Conservation (phyloP, 2,797 vertebrate genomes). For the Dermochelys coriacea region DNA sequence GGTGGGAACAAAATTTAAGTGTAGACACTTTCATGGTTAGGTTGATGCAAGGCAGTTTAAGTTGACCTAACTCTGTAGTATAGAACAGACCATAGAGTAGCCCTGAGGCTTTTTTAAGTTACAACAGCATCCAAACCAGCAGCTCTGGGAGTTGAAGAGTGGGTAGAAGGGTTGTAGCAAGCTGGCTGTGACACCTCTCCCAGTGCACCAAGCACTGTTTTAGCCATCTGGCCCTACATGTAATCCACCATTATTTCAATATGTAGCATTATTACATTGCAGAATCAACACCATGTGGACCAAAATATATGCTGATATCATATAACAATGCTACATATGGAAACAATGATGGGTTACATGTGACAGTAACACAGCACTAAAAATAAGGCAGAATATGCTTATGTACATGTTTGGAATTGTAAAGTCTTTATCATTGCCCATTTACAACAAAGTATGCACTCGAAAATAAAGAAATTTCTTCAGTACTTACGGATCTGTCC, state of each 20-base stretch:
- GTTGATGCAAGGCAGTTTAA: too few species aligned
- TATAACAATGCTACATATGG: background rate
- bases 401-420: background rate
- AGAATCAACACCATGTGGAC: background rate
- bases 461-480: background rate
- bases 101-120: background rate
- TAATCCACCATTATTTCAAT: rapidly evolving
- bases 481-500: background rate
- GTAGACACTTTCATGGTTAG: too few species aligned
- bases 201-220: background rate
- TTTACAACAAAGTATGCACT: background rate
- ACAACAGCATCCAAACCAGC: background rate
- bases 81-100: background rate
- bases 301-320: background rate
- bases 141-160: background rate
- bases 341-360: background rate
- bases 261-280: background rate
- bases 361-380: background rate
- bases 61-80: too few species aligned
- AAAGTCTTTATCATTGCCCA: background rate
- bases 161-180: background rate
- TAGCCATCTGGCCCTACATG: background rate
- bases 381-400: background rate
- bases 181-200: background rate
- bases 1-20: too few species aligned